A percentile compares a stretch with the other conserved stretches of the same genome.
These are phyloP conservation scores for Chaunax sp. DNA, from an alignment of 2,797 vertebrate genomes.

Conservation along the genomic window DNA sequence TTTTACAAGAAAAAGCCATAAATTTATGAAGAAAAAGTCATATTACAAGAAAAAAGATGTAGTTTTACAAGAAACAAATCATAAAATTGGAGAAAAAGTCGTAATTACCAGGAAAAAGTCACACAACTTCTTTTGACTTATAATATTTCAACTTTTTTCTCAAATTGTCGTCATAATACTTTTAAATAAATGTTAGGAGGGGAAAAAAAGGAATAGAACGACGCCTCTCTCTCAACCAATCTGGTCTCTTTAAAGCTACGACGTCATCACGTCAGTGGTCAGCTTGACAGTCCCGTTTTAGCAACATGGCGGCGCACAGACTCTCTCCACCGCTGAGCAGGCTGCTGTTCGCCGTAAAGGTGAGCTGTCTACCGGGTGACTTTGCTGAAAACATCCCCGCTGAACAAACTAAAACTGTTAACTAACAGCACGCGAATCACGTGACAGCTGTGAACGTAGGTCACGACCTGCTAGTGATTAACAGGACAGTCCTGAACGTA, in stretches of 20 bases:
- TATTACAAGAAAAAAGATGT: no score
- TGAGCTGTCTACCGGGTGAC: constrained; percentile 60
- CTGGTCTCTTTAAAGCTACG: fast-evolving
- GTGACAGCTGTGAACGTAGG: not conserved
- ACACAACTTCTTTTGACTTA: no score
- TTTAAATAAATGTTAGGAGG: constrained; percentile 24
- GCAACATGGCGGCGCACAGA: constrained; percentile 79
- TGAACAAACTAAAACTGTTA: not conserved
- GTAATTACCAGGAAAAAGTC: no score
- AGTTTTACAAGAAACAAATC: no score
- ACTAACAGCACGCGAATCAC: no score
- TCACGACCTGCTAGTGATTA: not conserved
- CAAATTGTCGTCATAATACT: no score
- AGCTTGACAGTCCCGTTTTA: constrained; percentile 4
- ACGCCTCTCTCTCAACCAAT: constrained; percentile 42
- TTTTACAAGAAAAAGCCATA: no score
- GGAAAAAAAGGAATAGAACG: not conserved
- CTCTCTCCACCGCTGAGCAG: constrained; percentile 63
- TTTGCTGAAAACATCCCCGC: no score
- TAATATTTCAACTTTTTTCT: no score
- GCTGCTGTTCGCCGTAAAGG: constrained; percentile 74
- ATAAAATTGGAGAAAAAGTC: no score
- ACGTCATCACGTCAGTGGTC: constrained; percentile 42
- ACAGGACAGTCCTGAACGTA: not conserved
- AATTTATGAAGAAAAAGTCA: no score